Evolutionary conservation across 2,113 vertebrate genomes (phyloP).

Genomic region (Sclerurus mexicanus): DNA sequence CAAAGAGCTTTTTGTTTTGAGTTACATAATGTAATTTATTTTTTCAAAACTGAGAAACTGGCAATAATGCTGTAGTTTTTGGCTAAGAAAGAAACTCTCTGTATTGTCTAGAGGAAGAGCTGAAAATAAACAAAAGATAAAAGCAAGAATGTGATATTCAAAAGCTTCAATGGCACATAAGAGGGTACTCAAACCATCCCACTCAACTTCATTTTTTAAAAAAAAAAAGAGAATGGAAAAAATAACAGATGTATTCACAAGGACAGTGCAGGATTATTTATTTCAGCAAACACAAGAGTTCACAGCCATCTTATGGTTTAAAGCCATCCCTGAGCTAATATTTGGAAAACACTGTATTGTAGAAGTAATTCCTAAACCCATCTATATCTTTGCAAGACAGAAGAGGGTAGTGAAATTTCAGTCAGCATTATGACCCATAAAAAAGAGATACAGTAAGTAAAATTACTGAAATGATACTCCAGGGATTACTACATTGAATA

Average conservation of each 20-base stretch:
- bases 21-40: neutral
- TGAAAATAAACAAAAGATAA: neutral
- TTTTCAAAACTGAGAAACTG: neutral
- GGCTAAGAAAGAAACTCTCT: neutral
- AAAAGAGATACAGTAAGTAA: neutral
- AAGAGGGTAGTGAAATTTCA: neutral
- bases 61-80: neutral
- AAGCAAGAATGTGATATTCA: neutral
- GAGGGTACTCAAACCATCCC: conserved; percentile 2
- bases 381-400: conserved; percentile 11
- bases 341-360: conserved; percentile 63
- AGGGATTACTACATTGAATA: neutral
- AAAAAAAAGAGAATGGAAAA: neutral
- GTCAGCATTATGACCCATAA: neutral
- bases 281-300: conserved; percentile 40
- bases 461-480: neutral
- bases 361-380: conserved; percentile 49
- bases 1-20: neutral
- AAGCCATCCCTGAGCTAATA: conserved; percentile 55
- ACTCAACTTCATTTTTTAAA: neutral
- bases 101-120: neutral
- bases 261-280: conserved; percentile 51
- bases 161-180: neutral
- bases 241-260: neutral
- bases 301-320: conserved; percentile 1